phyloP scores from a whole-genome alignment of 1,140 invertebrate species.

The Macrotrachela quadricornifera region DNA sequence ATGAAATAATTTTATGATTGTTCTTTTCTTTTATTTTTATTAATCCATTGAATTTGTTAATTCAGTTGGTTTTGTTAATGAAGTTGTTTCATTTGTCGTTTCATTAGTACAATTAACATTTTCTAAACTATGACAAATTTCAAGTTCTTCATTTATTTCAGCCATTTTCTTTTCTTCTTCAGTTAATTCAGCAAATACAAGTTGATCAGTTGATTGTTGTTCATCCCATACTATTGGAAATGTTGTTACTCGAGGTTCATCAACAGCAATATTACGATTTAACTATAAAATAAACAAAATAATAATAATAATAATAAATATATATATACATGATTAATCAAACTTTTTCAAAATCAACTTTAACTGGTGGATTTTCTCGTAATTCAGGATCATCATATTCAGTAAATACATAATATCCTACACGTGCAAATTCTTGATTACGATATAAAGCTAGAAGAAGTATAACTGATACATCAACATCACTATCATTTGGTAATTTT shows the following conservation, averaged over 20 bases:
- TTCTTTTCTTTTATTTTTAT: too few species aligned
- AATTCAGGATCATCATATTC: constrained; percentile 81
- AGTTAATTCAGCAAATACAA: too few species aligned
- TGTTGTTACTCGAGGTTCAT: constrained; percentile 8
- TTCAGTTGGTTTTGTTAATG: too few species aligned
- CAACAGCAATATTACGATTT: constrained; percentile 1
- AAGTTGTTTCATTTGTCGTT: too few species aligned
- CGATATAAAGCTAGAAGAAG: constrained; percentile 79
- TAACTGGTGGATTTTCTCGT: constrained; percentile 72
- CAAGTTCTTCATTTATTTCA: too few species aligned
- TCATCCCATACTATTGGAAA: constrained; percentile 7
- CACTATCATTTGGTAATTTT: constrained; percentile 80
- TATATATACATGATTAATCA: not conserved
- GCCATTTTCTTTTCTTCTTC: too few species aligned
- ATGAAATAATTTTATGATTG: too few species aligned
- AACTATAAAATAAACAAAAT: too few species aligned
- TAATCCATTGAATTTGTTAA: too few species aligned
- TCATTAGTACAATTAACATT: too few species aligned
- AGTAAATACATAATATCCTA: constrained; percentile 97
- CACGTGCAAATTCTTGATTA: constrained; percentile 77
- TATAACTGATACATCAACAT: constrained; percentile 86
- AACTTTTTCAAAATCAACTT: constrained; percentile 78
- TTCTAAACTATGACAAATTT: too few species aligned
- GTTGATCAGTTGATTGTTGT: not conserved
- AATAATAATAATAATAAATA: too few species aligned